Percentiles rank a stretch among this genome's conserved stretches.
phyloP scores from a whole-genome alignment of 2,113 vertebrate species.

The Caretta caretta region DNA sequence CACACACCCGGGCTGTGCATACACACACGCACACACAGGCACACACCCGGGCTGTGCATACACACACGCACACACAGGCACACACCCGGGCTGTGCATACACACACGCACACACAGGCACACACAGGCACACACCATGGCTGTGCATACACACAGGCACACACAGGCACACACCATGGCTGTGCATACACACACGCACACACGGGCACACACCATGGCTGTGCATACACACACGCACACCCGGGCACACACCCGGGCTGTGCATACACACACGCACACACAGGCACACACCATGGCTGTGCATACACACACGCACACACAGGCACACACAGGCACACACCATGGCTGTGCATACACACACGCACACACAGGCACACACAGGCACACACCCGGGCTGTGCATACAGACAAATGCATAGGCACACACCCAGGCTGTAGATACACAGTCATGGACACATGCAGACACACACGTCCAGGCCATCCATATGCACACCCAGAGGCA shows the following conservation, averaged over 20 bases:
- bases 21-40: no score
- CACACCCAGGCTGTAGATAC: rapidly evolving
- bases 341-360: rapidly evolving
- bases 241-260: neutral
- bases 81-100: rapidly evolving
- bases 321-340: neutral
- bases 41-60: no score
- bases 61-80: neutral
- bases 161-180: rapidly evolving
- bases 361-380: neutral
- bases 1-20: neutral
- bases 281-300: no score
- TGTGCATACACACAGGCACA: neutral
- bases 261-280: no score
- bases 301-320: neutral
- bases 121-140: no score
- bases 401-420: rapidly evolving
- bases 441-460: rapidly evolving
- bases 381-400: neutral
- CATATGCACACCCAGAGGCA: rapidly evolving
- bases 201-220: no score
- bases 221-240: neutral
- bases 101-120: neutral
- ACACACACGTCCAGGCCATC: neutral
- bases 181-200: neutral